A percentile compares a stretch with the other conserved stretches of the same genome.
phyloP scores from a whole-genome alignment of 2,797 vertebrate genomes.

The Sphenodon punctatus region DNA sequence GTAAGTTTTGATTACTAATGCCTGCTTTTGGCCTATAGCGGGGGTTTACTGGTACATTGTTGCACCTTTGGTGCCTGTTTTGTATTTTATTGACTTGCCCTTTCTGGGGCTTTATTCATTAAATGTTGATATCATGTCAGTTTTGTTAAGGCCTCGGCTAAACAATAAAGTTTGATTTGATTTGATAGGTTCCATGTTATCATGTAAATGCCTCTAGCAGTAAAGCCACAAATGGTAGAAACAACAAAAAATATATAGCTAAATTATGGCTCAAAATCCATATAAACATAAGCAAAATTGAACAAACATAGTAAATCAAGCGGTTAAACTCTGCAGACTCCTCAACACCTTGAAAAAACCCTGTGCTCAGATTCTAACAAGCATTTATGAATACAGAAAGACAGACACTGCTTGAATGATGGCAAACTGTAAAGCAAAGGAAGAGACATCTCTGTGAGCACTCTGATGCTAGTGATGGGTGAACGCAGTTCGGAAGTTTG shows the following conservation, averaged over 20 bases:
- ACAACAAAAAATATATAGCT: not conserved
- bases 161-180: no score
- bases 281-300: not conserved
- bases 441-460: not conserved
- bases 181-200: no score
- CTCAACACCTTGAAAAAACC: not conserved
- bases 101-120: no score
- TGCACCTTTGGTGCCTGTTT: no score
- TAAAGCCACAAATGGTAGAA: not conserved
- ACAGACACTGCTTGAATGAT: not conserved
- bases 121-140: no score
- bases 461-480: no score
- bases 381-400: not conserved
- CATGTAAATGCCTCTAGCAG: not conserved
- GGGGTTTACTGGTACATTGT: no score
- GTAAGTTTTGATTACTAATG: no score
- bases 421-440: not conserved
- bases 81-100: no score
- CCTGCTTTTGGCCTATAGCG: no score
- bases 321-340: not conserved
- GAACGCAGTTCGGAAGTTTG: no score
- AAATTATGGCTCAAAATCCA: not conserved
- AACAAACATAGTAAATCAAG: not conserved
- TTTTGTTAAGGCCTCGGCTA: no score
- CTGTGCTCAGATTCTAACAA: not conserved